Percentiles rank a stretch among this genome's conserved stretches.
These are phyloP conservation scores for Sarcophaga caerulescens DNA, from an alignment of 2,888 invertebrate species.

Conservation along the genomic window DNA sequence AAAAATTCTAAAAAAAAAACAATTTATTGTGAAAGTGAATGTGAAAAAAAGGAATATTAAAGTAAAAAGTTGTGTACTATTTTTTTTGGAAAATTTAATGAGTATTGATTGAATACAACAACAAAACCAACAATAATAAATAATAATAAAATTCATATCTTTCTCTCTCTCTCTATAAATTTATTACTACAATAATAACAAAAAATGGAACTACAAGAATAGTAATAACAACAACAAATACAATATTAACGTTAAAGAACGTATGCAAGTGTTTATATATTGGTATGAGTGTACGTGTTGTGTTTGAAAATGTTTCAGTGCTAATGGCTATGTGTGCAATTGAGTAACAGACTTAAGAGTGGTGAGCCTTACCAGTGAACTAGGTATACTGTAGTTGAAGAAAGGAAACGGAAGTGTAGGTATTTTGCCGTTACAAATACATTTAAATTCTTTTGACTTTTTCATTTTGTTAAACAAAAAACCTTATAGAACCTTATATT, in stretches of 20 bases:
- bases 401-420: conserved; percentile 62
- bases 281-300: background rate
- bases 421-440: conserved; percentile 41
- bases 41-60: background rate
- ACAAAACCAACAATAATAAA: conserved; percentile 12
- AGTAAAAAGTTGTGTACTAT: conserved; percentile 8
- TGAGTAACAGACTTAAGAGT: background rate
- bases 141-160: background rate
- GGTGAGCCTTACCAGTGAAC: no score
- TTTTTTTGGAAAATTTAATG: conserved; percentile 76
- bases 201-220: background rate
- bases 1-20: background rate
- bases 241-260: background rate
- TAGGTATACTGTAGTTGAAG: background rate
- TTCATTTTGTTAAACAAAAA: no score
- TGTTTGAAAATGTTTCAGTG: background rate
- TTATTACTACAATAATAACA: conserved; percentile 13
- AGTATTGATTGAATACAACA: conserved; percentile 75
- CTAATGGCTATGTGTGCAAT: background rate
- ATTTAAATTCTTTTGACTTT: background rate
- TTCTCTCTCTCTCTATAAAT: background rate
- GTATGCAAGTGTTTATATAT: background rate
- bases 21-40: background rate
- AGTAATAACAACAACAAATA: background rate
- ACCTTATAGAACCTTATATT: no score